phyloP scores from a whole-genome alignment of 2,797 vertebrate species.

The Myotis vivesi region DNA sequence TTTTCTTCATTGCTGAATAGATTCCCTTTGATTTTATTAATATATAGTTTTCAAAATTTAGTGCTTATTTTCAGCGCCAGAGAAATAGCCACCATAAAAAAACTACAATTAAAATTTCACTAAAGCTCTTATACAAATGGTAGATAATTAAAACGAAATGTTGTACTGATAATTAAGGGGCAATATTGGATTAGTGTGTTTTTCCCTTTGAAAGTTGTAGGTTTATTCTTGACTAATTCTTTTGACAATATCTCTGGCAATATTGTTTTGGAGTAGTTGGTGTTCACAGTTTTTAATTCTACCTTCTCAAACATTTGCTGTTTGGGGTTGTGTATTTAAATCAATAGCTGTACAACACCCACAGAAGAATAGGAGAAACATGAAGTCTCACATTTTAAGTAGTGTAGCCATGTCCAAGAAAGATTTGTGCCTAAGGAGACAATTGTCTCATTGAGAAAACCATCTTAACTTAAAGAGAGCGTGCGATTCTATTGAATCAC shows the following conservation, averaged over 20 bases:
- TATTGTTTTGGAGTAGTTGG: not conserved
- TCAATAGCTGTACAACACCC: not conserved
- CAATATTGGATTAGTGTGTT: not conserved
- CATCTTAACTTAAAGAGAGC: not conserved
- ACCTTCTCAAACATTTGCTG: not conserved
- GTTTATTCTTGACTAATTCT: not conserved
- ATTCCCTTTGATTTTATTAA: constrained; percentile 11
- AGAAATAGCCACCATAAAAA: not conserved
- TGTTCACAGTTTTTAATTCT: not conserved
- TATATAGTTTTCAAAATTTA: not conserved
- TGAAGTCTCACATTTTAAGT: not conserved
- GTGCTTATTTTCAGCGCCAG: not conserved
- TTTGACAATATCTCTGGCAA: not conserved
- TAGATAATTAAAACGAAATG: constrained; percentile 13
- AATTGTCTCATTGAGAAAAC: not conserved
- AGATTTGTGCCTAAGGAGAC: not conserved
- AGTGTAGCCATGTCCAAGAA: not conserved
- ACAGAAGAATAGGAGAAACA: not conserved
- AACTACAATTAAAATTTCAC: not conserved
- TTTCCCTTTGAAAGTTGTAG: not conserved
- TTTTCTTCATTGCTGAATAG: not conserved
- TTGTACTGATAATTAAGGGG: not conserved
- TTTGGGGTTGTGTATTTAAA: not conserved
- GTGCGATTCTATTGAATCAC: not conserved
- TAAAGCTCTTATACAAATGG: not conserved